A percentile compares a stretch with the other conserved stretches of the same genome.
Conservation (phyloP, 2,888 invertebrate genomes). For the Eristalinus sepulchralis region DNA sequence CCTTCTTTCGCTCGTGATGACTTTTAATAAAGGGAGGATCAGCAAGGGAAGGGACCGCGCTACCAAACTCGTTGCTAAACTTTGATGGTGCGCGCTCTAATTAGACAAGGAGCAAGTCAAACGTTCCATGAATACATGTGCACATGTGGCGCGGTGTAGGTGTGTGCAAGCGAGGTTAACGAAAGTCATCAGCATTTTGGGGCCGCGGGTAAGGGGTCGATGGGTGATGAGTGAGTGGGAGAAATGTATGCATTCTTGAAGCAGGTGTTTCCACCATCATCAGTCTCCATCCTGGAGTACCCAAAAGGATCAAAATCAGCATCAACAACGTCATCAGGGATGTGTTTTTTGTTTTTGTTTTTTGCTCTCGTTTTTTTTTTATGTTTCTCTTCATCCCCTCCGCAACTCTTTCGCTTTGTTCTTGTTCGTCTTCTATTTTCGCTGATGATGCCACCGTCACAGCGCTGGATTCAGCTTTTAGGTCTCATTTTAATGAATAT, state of each 20-base stretch:
- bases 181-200: constrained; percentile 18
- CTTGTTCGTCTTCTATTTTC: constrained; percentile 29
- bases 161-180: neutral
- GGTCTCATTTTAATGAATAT: constrained; percentile 56
- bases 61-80: constrained; percentile 56
- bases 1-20: constrained; percentile 50
- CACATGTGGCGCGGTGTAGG: neutral
- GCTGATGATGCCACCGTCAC: constrained; percentile 26
- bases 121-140: constrained; percentile 11
- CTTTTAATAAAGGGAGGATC: constrained; percentile 69
- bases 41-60: constrained; percentile 44
- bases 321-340: constrained; percentile 46
- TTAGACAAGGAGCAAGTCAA: constrained; percentile 67
- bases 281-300: constrained; percentile 41
- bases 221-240: constrained; percentile 26
- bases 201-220: neutral
- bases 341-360: neutral
- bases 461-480: constrained; percentile 26
- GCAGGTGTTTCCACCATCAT: constrained; percentile 65
- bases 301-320: constrained; percentile 67
- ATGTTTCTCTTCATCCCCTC: neutral
- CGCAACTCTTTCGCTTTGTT: constrained; percentile 2
- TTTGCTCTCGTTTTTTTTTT: neutral
- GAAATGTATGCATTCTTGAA: constrained; percentile 61
- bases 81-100: constrained; percentile 67